phyloP scores from a whole-genome alignment of 2,888 invertebrate genomes.

The Tenodera sinensis region DNA sequence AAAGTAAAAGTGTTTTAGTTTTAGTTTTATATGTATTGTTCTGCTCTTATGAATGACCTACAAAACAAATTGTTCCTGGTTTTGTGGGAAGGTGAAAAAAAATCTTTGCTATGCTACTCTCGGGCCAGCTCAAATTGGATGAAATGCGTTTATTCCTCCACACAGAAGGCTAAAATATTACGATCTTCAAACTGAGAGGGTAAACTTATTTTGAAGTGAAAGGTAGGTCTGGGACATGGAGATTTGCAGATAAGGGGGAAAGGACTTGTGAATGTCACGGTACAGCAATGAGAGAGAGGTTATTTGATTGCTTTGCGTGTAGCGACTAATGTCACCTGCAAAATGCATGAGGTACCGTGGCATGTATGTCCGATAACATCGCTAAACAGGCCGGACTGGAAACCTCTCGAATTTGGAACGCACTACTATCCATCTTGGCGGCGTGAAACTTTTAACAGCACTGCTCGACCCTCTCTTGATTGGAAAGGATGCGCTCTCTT shows the following conservation, averaged over 20 bases:
- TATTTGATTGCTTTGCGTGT: slow-evolving; percentile 10
- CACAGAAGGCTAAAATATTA: no score
- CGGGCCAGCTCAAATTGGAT: no score
- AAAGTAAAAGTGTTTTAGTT: no score
- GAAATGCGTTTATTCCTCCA: no score
- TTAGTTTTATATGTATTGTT: no score
- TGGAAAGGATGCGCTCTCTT: background rate
- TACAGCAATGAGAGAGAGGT: background rate
- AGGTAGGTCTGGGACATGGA: no score
- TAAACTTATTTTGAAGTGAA: no score
- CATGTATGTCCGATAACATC: background rate
- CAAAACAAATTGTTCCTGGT: no score
- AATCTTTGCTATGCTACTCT: no score
- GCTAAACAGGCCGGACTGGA: background rate
- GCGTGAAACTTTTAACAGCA: background rate
- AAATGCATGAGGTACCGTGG: background rate
- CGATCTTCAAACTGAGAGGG: no score
- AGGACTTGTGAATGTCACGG: background rate
- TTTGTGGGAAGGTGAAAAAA: no score
- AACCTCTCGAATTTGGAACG: background rate
- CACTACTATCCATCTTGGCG: background rate
- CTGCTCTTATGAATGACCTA: no score
- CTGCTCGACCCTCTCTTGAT: background rate
- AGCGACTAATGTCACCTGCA: slow-evolving; percentile 4
- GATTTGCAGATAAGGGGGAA: background rate